These are phyloP conservation scores for Xylota sylvarum DNA, from an alignment of 2,888 invertebrate genomes.

Conservation along the genomic window DNA sequence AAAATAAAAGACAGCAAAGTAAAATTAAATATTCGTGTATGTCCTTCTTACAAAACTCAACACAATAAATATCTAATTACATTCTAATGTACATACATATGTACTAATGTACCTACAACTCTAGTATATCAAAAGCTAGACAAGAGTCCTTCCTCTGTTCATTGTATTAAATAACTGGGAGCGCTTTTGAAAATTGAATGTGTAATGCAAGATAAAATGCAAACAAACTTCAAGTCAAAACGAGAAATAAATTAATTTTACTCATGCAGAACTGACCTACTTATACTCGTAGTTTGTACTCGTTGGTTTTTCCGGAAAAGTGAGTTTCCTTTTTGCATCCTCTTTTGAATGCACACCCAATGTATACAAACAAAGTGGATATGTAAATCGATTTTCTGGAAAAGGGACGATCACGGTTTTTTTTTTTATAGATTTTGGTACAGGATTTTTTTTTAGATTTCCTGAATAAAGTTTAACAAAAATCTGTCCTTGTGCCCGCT, in stretches of 20 bases:
- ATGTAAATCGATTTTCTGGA: slow-evolving; percentile 55
- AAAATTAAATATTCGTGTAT: no score
- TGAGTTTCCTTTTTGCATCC: slow-evolving; percentile 22
- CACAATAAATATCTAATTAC: no score
- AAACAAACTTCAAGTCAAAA: neutral
- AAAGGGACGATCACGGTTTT: slow-evolving; percentile 22
- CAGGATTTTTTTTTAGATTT: slow-evolving; percentile 7
- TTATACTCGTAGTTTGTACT: slow-evolving; percentile 15
- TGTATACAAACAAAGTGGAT: slow-evolving; percentile 14
- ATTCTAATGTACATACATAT: no score
- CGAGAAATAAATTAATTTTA: slow-evolving; percentile 27
- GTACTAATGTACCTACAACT: no score
- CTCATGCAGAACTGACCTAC: slow-evolving; percentile 51
- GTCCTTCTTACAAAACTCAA: no score
- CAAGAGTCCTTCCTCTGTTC: neutral
- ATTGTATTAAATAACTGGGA: neutral
- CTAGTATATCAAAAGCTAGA: neutral
- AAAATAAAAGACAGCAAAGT: no score
- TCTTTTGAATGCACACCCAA: slow-evolving; percentile 17
- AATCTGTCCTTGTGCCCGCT: neutral
- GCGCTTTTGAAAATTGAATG: slow-evolving; percentile 1
- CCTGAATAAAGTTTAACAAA: neutral
- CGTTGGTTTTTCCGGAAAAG: slow-evolving; percentile 31
- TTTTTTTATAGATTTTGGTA: neutral
- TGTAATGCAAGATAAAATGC: slow-evolving; percentile 6